Percentiles rank a stretch among this genome's conserved stretches.
Conservation (phyloP, 2,113 vertebrate species). For the Neodon shergylaensis region DNA sequence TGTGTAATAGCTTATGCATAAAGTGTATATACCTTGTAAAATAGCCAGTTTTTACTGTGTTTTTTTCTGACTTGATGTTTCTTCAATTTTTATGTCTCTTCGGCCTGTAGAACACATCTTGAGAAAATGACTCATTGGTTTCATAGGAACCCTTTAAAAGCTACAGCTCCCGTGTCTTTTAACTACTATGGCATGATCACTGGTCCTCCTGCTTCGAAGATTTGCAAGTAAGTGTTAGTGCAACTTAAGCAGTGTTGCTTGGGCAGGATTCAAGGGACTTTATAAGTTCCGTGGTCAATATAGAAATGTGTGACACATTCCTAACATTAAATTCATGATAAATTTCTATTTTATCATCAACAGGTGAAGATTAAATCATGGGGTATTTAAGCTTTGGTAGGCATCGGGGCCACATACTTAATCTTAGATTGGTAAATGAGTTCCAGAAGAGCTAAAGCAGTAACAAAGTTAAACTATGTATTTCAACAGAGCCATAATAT, state of each 20-base stretch:
- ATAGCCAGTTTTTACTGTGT: not conserved
- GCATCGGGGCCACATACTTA: not conserved
- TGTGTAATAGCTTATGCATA: not conserved
- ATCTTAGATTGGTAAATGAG: not conserved
- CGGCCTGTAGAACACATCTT: conserved; percentile 21
- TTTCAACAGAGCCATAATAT: not conserved
- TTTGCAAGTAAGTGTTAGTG: conserved; percentile 94
- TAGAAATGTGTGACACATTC: not conserved
- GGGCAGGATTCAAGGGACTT: not conserved
- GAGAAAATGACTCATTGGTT: conserved; percentile 98
- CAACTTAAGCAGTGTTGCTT: not conserved
- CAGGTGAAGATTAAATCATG: not conserved
- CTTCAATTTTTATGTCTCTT: not conserved
- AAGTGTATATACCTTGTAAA: not conserved
- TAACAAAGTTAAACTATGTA: not conserved
- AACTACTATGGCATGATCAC: conserved; percentile 95
- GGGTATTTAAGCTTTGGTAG: conserved; percentile 4
- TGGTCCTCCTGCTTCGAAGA: conserved; percentile 93
- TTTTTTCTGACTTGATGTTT: conserved; percentile 11
- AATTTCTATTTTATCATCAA: not conserved
- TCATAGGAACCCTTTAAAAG: conserved; percentile 98
- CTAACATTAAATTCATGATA: not conserved
- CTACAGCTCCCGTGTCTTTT: conserved; percentile 95
- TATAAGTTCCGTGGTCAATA: not conserved
- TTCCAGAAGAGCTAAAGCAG: not conserved